phyloP scores from a whole-genome alignment of 1,140 invertebrate genomes.

The Reticulitermes speratus region DNA sequence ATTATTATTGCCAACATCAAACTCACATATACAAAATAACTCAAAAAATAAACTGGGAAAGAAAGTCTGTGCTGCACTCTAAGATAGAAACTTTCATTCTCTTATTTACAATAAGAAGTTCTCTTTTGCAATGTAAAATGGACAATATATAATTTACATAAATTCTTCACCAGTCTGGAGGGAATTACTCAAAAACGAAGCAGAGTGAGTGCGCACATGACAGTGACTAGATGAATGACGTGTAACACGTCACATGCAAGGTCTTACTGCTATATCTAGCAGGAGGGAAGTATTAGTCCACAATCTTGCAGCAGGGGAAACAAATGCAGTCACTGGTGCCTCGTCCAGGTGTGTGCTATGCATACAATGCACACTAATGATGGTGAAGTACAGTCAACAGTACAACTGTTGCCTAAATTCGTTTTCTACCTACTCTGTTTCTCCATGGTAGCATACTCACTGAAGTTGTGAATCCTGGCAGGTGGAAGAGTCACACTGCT shows the following conservation, averaged over 20 bases:
- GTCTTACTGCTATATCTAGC: too few species aligned
- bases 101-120: conserved; percentile 31
- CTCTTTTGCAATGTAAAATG: conserved; percentile 31
- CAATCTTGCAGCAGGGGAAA: too few species aligned
- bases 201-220: conserved; percentile 17
- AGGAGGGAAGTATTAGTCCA: too few species aligned
- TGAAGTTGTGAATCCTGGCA: neutral
- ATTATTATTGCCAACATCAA: conserved; percentile 31
- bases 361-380: too few species aligned
- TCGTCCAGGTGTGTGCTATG: too few species aligned
- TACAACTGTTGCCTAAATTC: too few species aligned
- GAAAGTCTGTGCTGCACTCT: conserved; percentile 22
- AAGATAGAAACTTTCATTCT: conserved; percentile 27
- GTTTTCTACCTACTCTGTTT: too few species aligned
- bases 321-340: too few species aligned
- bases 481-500: neutral
- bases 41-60: conserved; percentile 18
- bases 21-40: conserved; percentile 28
- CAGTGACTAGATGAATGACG: neutral
- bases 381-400: too few species aligned
- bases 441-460: too few species aligned
- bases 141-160: conserved; percentile 30
- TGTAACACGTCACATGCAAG: too few species aligned
- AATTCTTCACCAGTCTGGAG: conserved; percentile 26
- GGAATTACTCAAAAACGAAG: conserved; percentile 28